Evolutionary conservation across 1,140 invertebrate species (phyloP), one percentile per base, ranked within the genome.

Genomic region (Meloidogyne hapla): DNA sequence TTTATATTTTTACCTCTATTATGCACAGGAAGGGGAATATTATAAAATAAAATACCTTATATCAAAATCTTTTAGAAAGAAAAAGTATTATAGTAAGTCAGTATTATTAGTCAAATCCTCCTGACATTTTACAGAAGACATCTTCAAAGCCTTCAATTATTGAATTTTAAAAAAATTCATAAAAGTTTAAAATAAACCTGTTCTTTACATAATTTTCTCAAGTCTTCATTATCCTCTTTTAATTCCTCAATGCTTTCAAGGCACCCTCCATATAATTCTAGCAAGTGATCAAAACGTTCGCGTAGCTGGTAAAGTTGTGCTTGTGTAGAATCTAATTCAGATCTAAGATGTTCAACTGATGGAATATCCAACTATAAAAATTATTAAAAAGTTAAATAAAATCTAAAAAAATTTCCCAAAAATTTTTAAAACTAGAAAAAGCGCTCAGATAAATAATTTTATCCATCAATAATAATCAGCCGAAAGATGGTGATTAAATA

Each of bases 201-300:
- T 38, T 77, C 74, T 61, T 77, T 77, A 68, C 76, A 77, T 62
- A 77, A 56, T 48, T 65, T 77, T 45, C 76, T 45, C 61, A 77
- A 66, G 63, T 77, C 76, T 25, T 77, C 76, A 48, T 77, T 77
- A 63, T 77, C 76, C 18, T 78, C 23, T 67, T 75, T 77, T 40
- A 77, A 21, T 40, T 77, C 76, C 33, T 77, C 76, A 13, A 77
- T 77, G 40, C 28, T 74, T 61, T 77, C 76, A 74, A 77, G 66
- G 66, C 76, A 77, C 10, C 76, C 76, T n/a, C 76, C 76, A 48
- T 77, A 77, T 25, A 77, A 63, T 56, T 77, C 76, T 28, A 77
- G 56, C 38, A 77, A 26, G 38, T 68, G 25, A n/a, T 77, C 76
- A 66, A 77, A 77, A 21, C 67, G 64, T 25, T 77, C 63, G 75